Base-by-base conservation (phyloP, 2,888 invertebrate genomes). In the Eumerus sabulonum region DNA sequence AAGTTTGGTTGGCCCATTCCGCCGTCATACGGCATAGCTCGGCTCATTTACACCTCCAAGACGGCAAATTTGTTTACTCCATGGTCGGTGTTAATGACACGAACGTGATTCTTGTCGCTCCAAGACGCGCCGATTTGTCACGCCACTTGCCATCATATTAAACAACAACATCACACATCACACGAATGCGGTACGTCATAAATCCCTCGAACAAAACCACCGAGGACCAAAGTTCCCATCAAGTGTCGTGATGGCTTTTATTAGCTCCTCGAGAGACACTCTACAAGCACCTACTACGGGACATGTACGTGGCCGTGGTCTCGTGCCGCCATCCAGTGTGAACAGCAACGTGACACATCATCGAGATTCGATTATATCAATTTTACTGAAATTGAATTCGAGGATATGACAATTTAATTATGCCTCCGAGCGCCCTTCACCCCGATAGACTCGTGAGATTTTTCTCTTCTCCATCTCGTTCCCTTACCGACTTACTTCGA, bases 371-470 rank as follows among this genome's bases (percentile, higher is more conserved):
- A 77, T 77, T 77, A 77, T 77, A 67, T 73, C 73, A 77, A 73
- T 77, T 77, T 77, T 44, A 47, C 36, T 67, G 77, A 77, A 73
- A 73, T 73, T 68, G 62, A 44, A 77, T 67, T 73, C 63, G 67
- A 73, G 67, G 67, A 77, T 73, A 73, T 77, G 77, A 63, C 73
- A 73, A 73, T 73, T 73, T 73, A 72, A 77, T 77, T 77, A 77
- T 77, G 67, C 66, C 73, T 56, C 40, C 36, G 35, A 62, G 54
- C 60, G 13, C 38, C 59, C 40, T 56, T 54, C 51, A 51, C 36
- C 45, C 18, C 42, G 48, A 44, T 19, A n/a, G 19, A 68, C 62
- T 57, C 16, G 57, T 44, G 59, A 60, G 62, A 27, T 45, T 53
- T 51, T 17, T 36, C 12, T 13, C 17, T 13, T 2, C 2, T 12